Percentiles rank a stretch among this genome's conserved stretches.
These are phyloP conservation scores for Polypedilum vanderplanki DNA, from an alignment of 1,140 invertebrate genomes.

Conservation along the genomic window DNA sequence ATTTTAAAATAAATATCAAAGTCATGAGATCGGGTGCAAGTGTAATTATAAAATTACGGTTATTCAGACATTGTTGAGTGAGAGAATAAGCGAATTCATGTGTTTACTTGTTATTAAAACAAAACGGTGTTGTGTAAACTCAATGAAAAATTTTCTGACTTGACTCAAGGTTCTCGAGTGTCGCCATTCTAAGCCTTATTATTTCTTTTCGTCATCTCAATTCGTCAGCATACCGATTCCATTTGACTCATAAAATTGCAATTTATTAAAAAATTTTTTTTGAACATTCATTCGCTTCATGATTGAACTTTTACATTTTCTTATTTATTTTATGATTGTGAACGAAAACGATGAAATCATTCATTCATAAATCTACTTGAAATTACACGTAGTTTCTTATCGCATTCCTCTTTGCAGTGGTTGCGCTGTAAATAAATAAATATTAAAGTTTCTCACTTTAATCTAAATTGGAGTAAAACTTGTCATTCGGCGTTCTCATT, in stretches of 20 bases:
- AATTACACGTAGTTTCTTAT: slow-evolving; percentile 19
- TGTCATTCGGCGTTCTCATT: not conserved
- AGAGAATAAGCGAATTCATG: not conserved
- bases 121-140: not conserved
- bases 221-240: no score
- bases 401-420: not conserved
- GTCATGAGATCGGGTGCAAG: not conserved
- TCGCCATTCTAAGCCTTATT: not conserved
- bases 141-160: not conserved
- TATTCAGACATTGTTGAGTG: slow-evolving; percentile 20
- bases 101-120: not conserved
- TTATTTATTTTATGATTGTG: no score
- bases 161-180: not conserved
- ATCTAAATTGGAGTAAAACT: slow-evolving; percentile 28
- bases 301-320: no score
- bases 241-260: no score
- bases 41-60: slow-evolving; percentile 27
- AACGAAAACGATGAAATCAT: not conserved
- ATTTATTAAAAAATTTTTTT: no score
- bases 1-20: not conserved
- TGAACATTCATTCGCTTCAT: no score
- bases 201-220: not conserved
- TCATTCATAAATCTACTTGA: not conserved
- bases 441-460: not conserved
- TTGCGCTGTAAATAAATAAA: no score